These are phyloP conservation scores for Ceratothoa steindachneri DNA, from an alignment of 2,888 invertebrate species.

Conservation along the genomic window DNA sequence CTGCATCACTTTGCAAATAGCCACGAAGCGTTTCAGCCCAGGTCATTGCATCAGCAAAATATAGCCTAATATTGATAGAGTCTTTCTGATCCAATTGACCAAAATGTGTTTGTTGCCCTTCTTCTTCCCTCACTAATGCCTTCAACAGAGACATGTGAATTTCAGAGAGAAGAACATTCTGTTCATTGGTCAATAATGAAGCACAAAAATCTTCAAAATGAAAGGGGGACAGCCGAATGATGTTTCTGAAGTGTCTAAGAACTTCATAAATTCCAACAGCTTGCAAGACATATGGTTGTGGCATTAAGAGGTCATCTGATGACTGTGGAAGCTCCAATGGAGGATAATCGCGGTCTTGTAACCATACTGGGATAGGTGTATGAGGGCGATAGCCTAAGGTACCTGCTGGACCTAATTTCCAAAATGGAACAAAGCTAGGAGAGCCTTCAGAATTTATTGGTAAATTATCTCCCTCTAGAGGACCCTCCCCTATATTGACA, in stretches of 20 bases:
- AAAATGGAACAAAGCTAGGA: neutral
- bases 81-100: constrained; percentile 96
- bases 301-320: constrained; percentile 83
- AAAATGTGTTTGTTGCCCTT: constrained; percentile 89
- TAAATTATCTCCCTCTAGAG: constrained; percentile 58
- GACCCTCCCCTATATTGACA: constrained; percentile 68
- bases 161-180: constrained; percentile 84
- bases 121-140: constrained; percentile 85
- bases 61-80: constrained; percentile 87
- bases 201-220: constrained; percentile 92
- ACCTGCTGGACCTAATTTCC: constrained; percentile 54
- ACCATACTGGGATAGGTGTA: constrained; percentile 84
- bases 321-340: constrained; percentile 72
- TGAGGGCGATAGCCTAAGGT: constrained; percentile 66
- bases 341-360: constrained; percentile 76
- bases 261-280: constrained; percentile 91
- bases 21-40: constrained; percentile 90
- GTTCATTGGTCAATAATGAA: constrained; percentile 83
- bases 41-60: constrained; percentile 88
- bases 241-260: constrained; percentile 75
- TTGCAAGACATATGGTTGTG: constrained; percentile 70
- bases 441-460: constrained; percentile 7
- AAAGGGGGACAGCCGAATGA: constrained; percentile 86
- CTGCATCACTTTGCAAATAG: constrained; percentile 81
- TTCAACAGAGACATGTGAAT: constrained; percentile 89